phyloP scores from a whole-genome alignment of 2,797 vertebrate genomes.

The Sebastes melanostomus region DNA sequence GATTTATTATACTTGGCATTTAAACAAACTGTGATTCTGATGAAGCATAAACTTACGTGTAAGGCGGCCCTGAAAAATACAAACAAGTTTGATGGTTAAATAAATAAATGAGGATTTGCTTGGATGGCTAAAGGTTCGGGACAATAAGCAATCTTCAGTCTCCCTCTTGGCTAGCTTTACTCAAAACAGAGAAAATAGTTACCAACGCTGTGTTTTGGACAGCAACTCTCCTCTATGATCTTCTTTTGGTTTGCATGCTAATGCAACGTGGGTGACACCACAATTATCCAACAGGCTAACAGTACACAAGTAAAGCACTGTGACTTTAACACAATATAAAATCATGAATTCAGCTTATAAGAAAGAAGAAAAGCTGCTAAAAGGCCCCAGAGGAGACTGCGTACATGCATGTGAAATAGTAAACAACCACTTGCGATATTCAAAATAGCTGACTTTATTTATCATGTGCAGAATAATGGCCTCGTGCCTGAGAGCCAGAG shows the following conservation, averaged over 20 bases:
- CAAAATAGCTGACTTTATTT: not conserved
- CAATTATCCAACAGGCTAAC: not conserved
- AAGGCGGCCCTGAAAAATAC: conserved; percentile 11
- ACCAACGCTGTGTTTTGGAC: conserved; percentile 8
- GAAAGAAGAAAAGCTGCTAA: not conserved
- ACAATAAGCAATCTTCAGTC: conserved; percentile 15
- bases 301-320: not conserved
- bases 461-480: not conserved
- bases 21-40: not conserved
- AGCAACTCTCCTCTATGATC: not conserved
- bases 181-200: conserved; percentile 16
- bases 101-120: conserved; percentile 35
- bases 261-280: not conserved
- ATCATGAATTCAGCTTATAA: not conserved
- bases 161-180: conserved; percentile 13
- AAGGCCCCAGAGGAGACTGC: not conserved
- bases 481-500: not conserved
- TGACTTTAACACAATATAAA: conserved; percentile 1
- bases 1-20: conserved; percentile 27
- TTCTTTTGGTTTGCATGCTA: conserved; percentile 10
- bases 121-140: conserved; percentile 16
- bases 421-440: not conserved
- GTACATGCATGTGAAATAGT: not conserved
- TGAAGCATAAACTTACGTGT: conserved; percentile 6
- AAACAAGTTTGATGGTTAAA: conserved; percentile 29